These are phyloP conservation scores for Ctenicera cuprea DNA, from an alignment of 2,888 invertebrate genomes.

Conservation along the genomic window DNA sequence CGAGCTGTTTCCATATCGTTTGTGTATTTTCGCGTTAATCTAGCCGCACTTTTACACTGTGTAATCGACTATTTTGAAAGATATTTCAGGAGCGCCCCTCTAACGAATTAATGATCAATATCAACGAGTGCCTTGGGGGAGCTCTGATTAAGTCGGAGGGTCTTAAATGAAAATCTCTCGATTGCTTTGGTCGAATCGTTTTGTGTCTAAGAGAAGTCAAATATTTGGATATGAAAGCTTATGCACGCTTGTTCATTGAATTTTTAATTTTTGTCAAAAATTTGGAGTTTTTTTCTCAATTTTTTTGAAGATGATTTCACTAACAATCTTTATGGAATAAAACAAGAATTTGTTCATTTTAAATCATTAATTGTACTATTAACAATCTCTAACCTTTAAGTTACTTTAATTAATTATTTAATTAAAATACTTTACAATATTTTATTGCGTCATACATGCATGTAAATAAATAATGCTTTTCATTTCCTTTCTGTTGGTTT, in stretches of 20 bases:
- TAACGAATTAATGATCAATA: conserved; percentile 52
- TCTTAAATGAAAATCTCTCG: conserved; percentile 45
- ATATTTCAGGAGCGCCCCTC: conserved; percentile 43
- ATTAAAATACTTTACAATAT: no score
- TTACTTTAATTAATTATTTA: no score
- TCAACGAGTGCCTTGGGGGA: conserved; percentile 48
- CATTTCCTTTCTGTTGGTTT: no score
- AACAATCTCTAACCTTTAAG: no score
- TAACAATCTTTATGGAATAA: no score
- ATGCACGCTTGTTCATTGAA: neutral
- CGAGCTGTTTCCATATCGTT: conserved; percentile 20
- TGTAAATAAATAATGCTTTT: no score
- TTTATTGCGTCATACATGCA: no score
- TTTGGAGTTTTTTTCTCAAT: no score
- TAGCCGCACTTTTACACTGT: conserved; percentile 40
- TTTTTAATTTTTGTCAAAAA: neutral
- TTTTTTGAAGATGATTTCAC: no score
- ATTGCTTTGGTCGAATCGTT: conserved; percentile 20
- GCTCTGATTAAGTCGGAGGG: conserved; percentile 47
- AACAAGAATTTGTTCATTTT: no score
- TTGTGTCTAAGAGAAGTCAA: conserved; percentile 5
- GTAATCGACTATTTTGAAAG: conserved; percentile 49
- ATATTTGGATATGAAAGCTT: neutral
- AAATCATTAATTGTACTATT: no score
- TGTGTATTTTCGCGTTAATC: conserved; percentile 36